Percentiles rank a stretch among this genome's conserved stretches.
Conservation (phyloP, 2,797 vertebrate genomes). For the Sciurus carolinensis region DNA sequence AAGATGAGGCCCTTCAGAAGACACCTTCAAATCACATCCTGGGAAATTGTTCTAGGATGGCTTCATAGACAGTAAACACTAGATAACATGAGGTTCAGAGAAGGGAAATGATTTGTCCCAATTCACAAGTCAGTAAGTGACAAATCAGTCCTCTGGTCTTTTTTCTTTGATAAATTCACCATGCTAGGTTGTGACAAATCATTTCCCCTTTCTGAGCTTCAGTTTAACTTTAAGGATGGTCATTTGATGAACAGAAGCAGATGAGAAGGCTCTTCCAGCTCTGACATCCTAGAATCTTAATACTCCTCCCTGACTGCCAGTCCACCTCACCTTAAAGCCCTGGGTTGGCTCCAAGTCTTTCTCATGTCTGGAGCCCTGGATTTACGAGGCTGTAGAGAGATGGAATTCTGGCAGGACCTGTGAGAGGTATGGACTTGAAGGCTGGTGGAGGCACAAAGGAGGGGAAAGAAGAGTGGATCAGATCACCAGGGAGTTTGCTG, state of each 20-base stretch:
- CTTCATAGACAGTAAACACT: neutral
- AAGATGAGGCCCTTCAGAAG: neutral
- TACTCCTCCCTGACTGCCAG: neutral
- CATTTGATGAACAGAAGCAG: neutral
- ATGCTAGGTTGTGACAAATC: constrained; percentile 23
- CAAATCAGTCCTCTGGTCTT: neutral
- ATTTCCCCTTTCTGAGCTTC: neutral
- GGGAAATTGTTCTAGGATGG: neutral
- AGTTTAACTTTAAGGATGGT: constrained; percentile 28
- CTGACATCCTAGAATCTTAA: neutral
- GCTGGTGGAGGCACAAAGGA: neutral
- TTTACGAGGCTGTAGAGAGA: neutral
- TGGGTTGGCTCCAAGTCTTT: neutral
- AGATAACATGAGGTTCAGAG: constrained; percentile 45
- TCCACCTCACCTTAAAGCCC: neutral
- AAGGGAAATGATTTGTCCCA: neutral
- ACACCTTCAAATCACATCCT: neutral
- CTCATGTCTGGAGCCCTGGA: neutral
- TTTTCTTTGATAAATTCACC: neutral
- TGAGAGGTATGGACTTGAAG: neutral
- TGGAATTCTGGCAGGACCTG: neutral
- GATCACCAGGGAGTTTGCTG: neutral
- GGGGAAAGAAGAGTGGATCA: neutral
- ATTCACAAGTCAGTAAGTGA: constrained; percentile 22
- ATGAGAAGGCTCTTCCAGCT: neutral